These are phyloP conservation scores for Cartodere bifasciata DNA, from an alignment of 2,888 invertebrate species.

Conservation along the genomic window DNA sequence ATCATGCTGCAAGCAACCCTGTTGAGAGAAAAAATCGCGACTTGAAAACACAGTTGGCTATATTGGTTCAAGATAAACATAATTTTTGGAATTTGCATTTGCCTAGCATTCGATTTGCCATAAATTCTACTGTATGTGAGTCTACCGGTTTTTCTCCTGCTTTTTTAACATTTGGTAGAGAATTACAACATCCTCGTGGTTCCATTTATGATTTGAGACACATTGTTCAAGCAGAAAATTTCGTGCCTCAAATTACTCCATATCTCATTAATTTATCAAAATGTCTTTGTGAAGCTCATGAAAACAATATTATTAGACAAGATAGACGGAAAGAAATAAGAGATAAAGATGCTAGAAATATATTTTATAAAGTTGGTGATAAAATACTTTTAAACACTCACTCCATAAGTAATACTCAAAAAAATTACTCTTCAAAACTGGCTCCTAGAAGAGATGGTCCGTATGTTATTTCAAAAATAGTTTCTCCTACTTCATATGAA, in stretches of 20 bases:
- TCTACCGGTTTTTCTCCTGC: constrained; percentile 24
- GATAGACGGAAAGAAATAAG: too few species aligned
- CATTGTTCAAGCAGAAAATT: constrained; percentile 22
- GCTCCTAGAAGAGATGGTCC: too few species aligned
- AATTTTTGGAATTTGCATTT: constrained; percentile 22
- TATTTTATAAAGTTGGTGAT: too few species aligned
- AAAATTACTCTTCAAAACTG: too few species aligned
- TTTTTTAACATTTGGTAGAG: constrained; percentile 24
- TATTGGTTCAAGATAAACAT: constrained; percentile 22
- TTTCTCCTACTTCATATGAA: too few species aligned
- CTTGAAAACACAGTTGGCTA: constrained; percentile 23
- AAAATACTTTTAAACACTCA: too few species aligned
- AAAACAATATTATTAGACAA: too few species aligned
- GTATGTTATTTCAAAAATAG: too few species aligned
- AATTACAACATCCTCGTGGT: constrained; percentile 24
- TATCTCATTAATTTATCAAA: too few species aligned
- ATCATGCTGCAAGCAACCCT: constrained; percentile 17
- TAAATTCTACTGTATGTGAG: constrained; percentile 24
- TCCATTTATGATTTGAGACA: constrained; percentile 18
- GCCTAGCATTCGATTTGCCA: constrained; percentile 26
- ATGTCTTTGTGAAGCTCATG: too few species aligned
- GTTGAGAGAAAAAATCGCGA: constrained; percentile 21
- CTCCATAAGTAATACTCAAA: too few species aligned
- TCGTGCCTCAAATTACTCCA: constrained; percentile 23
- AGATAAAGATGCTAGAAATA: too few species aligned